Evolutionary conservation across 1,140 invertebrate species (phyloP).

Genomic region (Meloidogyne floridensis): DNA sequence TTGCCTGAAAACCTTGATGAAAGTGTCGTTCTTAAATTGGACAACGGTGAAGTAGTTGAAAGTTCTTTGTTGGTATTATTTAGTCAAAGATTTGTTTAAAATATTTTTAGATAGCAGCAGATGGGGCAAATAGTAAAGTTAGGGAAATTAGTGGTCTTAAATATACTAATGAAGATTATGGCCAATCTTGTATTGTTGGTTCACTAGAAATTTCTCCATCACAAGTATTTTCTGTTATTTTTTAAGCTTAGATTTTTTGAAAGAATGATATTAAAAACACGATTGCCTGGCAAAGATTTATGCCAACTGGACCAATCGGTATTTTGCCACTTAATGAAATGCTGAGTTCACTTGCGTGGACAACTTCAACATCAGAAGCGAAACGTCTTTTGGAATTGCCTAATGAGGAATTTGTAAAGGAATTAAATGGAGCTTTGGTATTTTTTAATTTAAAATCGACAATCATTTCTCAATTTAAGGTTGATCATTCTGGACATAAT

Average conservation of each 20-base stretch:
- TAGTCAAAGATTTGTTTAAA: neutral
- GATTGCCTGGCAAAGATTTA: slow-evolving; percentile 92
- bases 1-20: slow-evolving; percentile 55
- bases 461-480: neutral
- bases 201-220: slow-evolving; percentile 75
- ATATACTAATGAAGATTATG: slow-evolving; percentile 80
- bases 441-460: neutral
- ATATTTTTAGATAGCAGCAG: slow-evolving; percentile 78
- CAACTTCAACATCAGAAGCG: slow-evolving; percentile 76
- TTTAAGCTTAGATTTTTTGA: neutral
- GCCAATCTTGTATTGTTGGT: slow-evolving; percentile 86
- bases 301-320: slow-evolving; percentile 86
- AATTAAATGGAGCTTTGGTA: slow-evolving; percentile 74
- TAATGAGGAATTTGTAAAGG: slow-evolving; percentile 82
- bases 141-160: slow-evolving; percentile 78
- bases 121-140: slow-evolving; percentile 85
- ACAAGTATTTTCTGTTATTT: neutral
- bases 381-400: slow-evolving; percentile 75
- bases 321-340: slow-evolving; percentile 79
- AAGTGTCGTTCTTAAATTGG: slow-evolving; percentile 65
- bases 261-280: slow-evolving; percentile 70
- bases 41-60: slow-evolving; percentile 66
- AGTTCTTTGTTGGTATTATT: slow-evolving; percentile 68
- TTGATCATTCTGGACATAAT: slow-evolving; percentile 69
- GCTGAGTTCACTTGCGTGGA: slow-evolving; percentile 88